Base-by-base conservation (phyloP, 2,797 vertebrate species). In the Aselliscus stoliczkanus region DNA sequence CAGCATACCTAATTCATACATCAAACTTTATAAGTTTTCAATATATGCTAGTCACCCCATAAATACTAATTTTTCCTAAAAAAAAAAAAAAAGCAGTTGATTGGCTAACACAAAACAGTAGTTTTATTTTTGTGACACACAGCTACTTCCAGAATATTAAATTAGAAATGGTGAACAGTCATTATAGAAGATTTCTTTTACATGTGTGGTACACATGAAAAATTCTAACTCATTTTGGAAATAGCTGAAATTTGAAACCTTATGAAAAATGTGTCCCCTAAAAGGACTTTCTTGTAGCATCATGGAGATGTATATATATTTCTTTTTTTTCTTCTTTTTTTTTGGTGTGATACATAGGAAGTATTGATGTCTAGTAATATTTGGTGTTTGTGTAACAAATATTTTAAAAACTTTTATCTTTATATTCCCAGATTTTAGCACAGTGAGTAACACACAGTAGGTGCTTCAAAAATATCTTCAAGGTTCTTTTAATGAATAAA, bases 121-220 rank as follows among this genome's bases (percentile, higher is more conserved):
- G 3, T 72, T 92, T 69, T 75, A 21, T 80, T 82, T 91, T 94
- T 34, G 12, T 81, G 64, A 62, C 4, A 27, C n/a, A 11, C 67
- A 93, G 39, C 60, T 72, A 39, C 85, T 88, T 88, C 50, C 39
- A 90, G 76, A 93, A 94, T 88, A 81, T 87, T 73, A 73, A 82
- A 44, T 67, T 96, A 27, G 62, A 90, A 83, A 70, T 58, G 9
- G 27, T 65, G 47, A 75, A 29, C 21, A 47, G 60, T 86, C 8
- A 21, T 75, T 79, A 60, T 90, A 69, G 58, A 62, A 87, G 31
- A 44, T 65, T 76, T 54, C 60, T 15, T 89, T 87, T 83, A 25
- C 34, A 27, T 67, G 20, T 42, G 10, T 39, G 21, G 80, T 65
- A 31, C 7, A 67, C 25, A 39, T 3, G 25, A 80, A 25, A 2